Evolutionary conservation across 1,140 invertebrate genomes (phyloP), one percentile per base, ranked within the genome.

Genomic region (Oreohelix idahoensis): DNA sequence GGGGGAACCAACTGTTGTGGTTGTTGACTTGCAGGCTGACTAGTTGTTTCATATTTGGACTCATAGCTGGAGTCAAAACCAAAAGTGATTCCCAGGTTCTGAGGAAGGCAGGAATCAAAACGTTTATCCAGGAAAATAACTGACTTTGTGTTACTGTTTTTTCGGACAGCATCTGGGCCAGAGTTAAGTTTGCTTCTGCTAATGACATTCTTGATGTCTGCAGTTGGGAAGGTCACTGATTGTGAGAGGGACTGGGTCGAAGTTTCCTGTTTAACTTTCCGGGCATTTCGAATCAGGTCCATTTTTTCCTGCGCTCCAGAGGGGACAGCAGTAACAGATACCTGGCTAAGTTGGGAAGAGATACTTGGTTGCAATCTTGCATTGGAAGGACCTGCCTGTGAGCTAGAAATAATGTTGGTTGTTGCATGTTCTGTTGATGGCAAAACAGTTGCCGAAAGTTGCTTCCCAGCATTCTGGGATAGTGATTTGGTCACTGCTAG

Each of bases 61-160:
- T 81, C 79, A 75, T 73, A 53, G 26, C 53, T 74, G 23, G 71
- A 82, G 39, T 82, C 80, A 63, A 74, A 82, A 15, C 80, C 80
- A 63, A 82, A 82, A 13, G 80, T 82, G 15, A 82, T 82, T n/a
- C 80, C 80, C 8, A 82, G 71, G 38, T 73, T 39, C 8, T 8
- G 36, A 15, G 70, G 32, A 39, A 45, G 49, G 45, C 11, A 38
- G 20, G 70, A 26, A 38, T 36, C 36, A 49, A 74, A 73, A 5
- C 80, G 69, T 63, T 75, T 63, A 36, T 82, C 80, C 29, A 82
- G 29, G 36, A 82, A 82, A 26, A 82, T 58, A 4, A 82, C 80
- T 8, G 71, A 82, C 71, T 75, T 82, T n/a, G 36, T n/a, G 1
- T 45, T 71, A 29, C n/a, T 51, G 49, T 5, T 73, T 42, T 42